Conservation (phyloP, 30 jellyfish, hydroid and myxozoan species). For the Chrysaora quinquecirrha region DNA sequence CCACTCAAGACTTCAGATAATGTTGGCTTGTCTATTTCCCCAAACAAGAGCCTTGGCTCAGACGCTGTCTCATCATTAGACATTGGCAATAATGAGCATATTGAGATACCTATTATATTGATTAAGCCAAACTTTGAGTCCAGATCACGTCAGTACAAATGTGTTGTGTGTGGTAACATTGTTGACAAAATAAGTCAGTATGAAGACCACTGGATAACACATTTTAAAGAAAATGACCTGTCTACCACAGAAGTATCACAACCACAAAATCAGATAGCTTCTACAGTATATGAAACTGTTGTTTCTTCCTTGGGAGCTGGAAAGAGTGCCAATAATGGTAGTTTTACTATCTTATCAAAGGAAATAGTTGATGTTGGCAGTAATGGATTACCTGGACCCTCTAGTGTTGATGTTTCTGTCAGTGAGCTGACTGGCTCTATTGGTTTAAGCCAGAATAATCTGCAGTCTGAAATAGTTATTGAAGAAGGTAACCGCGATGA, state of each 20-base stretch:
- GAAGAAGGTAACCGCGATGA: background rate
- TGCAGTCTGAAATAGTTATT: background rate
- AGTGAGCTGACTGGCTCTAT: background rate
- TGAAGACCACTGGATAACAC: constrained; percentile 30
- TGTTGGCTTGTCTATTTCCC: too few relatives aligned
- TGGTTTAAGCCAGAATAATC: background rate
- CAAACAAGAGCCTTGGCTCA: background rate
- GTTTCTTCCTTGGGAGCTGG: background rate
- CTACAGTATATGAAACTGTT: background rate
- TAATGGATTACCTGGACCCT: background rate
- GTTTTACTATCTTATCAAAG: background rate
- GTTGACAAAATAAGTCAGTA: constrained; percentile 16
- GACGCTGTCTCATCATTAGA: background rate
- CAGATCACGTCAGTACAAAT: constrained; percentile 10
- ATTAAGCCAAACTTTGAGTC: constrained; percentile 12
- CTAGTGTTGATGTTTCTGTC: background rate
- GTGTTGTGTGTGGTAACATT: background rate
- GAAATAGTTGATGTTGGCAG: background rate
- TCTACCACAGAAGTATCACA: background rate
- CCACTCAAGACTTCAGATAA: too few relatives aligned
- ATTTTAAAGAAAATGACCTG: background rate
- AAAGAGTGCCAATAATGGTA: background rate
- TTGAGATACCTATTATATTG: constrained; percentile 14
- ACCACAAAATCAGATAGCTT: background rate
- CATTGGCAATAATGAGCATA: background rate